A percentile compares a stretch with the other conserved stretches of the same genome.
These are phyloP conservation scores for Ophion slaviceki DNA, from an alignment of 2,888 invertebrate species.

Conservation along the genomic window DNA sequence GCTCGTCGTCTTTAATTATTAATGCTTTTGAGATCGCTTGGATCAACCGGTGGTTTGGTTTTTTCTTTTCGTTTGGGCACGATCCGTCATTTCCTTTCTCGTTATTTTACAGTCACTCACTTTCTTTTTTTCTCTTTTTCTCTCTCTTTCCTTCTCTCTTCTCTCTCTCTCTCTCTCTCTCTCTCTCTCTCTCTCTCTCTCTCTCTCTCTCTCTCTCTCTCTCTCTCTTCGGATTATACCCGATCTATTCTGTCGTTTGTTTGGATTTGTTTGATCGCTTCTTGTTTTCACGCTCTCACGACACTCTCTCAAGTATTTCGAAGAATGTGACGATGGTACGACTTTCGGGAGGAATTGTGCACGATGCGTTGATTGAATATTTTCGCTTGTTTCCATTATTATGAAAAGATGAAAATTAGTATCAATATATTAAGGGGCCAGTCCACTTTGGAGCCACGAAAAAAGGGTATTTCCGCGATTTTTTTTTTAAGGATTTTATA, in stretches of 20 bases:
- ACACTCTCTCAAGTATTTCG: neutral
- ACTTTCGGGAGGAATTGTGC: neutral
- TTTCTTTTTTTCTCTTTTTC: neutral
- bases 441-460: too few relatives aligned
- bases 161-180: neutral
- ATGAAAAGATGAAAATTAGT: neutral
- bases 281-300: constrained; percentile 34
- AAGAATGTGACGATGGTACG: neutral
- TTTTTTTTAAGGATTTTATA: too few relatives aligned
- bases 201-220: neutral
- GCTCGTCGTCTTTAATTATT: constrained; percentile 40
- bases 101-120: constrained; percentile 15
- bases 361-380: neutral
- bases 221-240: constrained; percentile 19
- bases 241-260: constrained; percentile 30
- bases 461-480: too few relatives aligned
- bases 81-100: constrained; percentile 18
- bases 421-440: neutral
- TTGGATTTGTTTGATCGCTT: constrained; percentile 31
- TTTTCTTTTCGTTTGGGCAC: constrained; percentile 40
- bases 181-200: neutral
- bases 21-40: constrained; percentile 38
- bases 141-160: neutral
- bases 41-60: constrained; percentile 9
- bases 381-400: neutral